Base-by-base conservation (phyloP, 2,888 invertebrate species). In the Acronicta alni region DNA sequence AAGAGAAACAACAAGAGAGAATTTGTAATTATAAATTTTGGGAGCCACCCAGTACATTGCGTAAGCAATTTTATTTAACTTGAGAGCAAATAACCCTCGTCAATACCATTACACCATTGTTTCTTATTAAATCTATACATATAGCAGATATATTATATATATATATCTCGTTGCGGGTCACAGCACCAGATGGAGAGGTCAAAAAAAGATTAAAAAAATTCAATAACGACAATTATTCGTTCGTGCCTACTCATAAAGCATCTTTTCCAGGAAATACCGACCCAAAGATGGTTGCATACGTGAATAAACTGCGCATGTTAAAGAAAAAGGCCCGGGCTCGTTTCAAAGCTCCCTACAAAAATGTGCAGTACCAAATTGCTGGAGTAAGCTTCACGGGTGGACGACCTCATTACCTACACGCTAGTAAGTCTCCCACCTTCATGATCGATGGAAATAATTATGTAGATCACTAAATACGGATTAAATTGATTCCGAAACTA, bases 1-100 rank as follows among this genome's bases (percentile, higher is more conserved):
- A 51, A 77, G 84, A 57, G 77, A 83, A 70, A 56, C 56, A 70
- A 57, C 15, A 32, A 4, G 89, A 89, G 72, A 82, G 90, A 68
- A 54, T 84, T 18, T 92, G 91, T 65, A 86, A 71, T 61, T 92
- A 91, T 64, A 91, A 91, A 69, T 93, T 93, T 80, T 93, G 93
- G 93, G 90, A 91, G 72, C 86, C 93, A 12, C 93, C 93, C 0
- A 87, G 84, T 72, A 82, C 89, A 4, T 80, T 92, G 54, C 89
- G 93, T 92, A 72, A 85, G 90, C 56, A 32, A 30, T 42, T 47
- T 37, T 51, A 17, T 35, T 26, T 41, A 51, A 16, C 12, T 30
- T 3, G 12, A 30, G 30, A 12, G 12, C 10, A 30, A 12, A 12
- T 0, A 30, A 3, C 3, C 10, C 30, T 12, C 30, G 12, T 12